These are phyloP conservation scores for Temnopleurus reevesii DNA, from an alignment of 53 echinoderm and acorn worm genomes.

Conservation along the genomic window DNA sequence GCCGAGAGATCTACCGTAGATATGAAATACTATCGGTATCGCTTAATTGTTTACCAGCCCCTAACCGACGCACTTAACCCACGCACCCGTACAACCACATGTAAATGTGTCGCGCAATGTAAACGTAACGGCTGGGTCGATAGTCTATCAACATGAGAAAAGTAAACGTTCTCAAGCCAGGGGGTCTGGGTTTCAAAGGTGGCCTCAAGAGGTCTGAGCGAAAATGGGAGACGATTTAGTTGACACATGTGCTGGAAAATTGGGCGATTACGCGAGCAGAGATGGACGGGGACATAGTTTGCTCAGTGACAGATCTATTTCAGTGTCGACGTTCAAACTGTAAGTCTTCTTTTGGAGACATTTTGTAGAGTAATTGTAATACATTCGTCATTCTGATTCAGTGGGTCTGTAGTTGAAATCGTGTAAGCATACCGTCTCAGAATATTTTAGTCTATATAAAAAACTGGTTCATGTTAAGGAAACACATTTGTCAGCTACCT, in stretches of 20 bases:
- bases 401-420: no score
- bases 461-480: no score
- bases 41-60: conserved; percentile 50
- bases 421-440: no score
- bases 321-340: neutral
- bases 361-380: no score
- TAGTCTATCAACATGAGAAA: conserved; percentile 26
- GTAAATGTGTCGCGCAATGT: neutral
- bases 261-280: conserved; percentile 46
- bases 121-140: conserved; percentile 38
- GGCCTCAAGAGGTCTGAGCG: conserved; percentile 17
- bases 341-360: neutral
- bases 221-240: conserved; percentile 47
- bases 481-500: no score
- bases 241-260: conserved; percentile 50
- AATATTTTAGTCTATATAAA: no score
- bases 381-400: no score
- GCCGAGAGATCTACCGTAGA: neutral
- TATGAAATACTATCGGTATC: conserved; percentile 11
- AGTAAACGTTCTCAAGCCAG: conserved; percentile 29
- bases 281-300: conserved; percentile 27
- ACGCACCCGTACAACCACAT: neutral
- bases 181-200: conserved; percentile 24
- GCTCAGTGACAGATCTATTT: conserved; percentile 48
- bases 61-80: neutral